These are phyloP conservation scores for Metacarcinus magister DNA, from an alignment of 2,888 invertebrate genomes.

Conservation along the genomic window DNA sequence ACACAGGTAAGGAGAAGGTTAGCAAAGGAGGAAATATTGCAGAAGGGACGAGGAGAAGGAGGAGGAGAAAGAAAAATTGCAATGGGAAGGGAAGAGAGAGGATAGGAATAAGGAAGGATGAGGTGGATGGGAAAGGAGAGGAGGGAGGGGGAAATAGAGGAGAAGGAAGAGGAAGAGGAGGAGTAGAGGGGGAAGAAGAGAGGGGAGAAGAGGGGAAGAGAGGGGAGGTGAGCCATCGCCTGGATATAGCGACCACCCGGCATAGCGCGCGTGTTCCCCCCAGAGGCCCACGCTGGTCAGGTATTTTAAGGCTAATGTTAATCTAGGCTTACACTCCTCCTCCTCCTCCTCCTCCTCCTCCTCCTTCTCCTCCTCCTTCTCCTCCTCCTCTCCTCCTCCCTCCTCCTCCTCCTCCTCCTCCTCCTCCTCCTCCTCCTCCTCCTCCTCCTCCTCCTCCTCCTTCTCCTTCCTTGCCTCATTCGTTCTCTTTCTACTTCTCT, in stretches of 20 bases:
- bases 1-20: too few species aligned
- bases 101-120: background rate
- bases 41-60: background rate
- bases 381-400: background rate
- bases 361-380: background rate
- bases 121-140: background rate
- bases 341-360: slow-evolving; percentile 26
- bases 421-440: background rate
- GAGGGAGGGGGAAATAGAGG: background rate
- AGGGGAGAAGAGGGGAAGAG: background rate
- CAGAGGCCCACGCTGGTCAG: background rate
- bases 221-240: background rate
- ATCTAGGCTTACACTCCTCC: slow-evolving; percentile 15
- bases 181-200: background rate
- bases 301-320: background rate
- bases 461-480: background rate
- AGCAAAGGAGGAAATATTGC: too few species aligned
- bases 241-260: background rate
- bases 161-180: background rate
- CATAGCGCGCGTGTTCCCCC: background rate
- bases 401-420: background rate
- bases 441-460: background rate
- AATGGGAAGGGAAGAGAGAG: background rate
- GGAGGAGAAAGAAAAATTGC: background rate
- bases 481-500: background rate